Conservation (phyloP, 2,888 invertebrate species). For the Notodonta dromedarius region DNA sequence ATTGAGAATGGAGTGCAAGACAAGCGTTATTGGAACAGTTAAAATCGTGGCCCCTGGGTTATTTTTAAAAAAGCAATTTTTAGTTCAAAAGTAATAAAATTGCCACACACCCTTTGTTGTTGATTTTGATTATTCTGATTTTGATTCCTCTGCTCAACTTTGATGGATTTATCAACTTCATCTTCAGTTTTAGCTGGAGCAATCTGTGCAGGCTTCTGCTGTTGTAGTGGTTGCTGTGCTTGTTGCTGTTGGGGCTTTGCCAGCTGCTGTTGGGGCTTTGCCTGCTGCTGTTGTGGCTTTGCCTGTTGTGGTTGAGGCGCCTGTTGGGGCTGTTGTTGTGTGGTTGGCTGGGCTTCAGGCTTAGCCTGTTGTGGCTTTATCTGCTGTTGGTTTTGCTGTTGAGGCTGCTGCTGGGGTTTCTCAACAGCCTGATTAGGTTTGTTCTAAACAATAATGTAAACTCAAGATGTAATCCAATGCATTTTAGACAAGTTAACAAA, state of each 20-base stretch:
- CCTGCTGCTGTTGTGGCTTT: constrained; percentile 27
- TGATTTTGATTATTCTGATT: constrained; percentile 26
- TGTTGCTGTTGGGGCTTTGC: constrained; percentile 34
- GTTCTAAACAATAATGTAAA: constrained; percentile 21
- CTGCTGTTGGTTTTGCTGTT: constrained; percentile 28
- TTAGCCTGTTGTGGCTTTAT: constrained; percentile 33
- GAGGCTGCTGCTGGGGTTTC: constrained; percentile 34
- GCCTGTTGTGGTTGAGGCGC: constrained; percentile 29
- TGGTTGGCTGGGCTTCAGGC: constrained; percentile 32
- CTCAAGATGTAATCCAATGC: background rate
- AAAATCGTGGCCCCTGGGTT: no score
- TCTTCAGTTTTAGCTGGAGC: constrained; percentile 52
- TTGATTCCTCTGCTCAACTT: constrained; percentile 47
- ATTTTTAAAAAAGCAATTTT: no score
- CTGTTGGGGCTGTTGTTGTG: constrained; percentile 15
- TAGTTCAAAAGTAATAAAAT: background rate
- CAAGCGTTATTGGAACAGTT: no score
- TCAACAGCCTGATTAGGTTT: constrained; percentile 31
- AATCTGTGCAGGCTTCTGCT: constrained; percentile 45
- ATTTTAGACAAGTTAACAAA: background rate
- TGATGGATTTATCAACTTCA: constrained; percentile 59
- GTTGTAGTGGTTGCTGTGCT: constrained; percentile 37
- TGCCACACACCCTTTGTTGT: constrained; percentile 39
- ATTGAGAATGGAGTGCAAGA: no score
- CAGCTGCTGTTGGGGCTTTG: constrained; percentile 33